These are phyloP conservation scores for Macrosiphum euphorbiae DNA, from an alignment of 2,888 invertebrate genomes.

Conservation along the genomic window DNA sequence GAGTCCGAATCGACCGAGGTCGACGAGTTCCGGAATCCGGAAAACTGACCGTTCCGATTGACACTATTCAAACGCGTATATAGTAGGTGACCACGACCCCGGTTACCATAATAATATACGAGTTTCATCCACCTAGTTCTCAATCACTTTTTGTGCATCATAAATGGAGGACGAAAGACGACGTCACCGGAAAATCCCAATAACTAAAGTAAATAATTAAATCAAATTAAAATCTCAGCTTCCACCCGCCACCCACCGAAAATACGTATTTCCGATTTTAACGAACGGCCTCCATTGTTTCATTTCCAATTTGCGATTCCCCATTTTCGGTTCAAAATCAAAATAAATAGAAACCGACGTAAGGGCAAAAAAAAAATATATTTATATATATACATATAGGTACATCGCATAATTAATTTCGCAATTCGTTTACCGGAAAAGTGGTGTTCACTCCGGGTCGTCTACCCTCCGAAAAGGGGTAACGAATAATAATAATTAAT, in stretches of 20 bases:
- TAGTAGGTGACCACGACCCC: too few relatives aligned
- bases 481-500: conserved; percentile 15
- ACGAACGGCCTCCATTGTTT: neutral
- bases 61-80: neutral
- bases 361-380: neutral
- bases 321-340: neutral
- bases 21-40: neutral
- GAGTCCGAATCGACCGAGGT: neutral
- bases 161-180: neutral
- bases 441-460: neutral
- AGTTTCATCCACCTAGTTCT: neutral
- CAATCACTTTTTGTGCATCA: neutral
- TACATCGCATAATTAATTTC: neutral
- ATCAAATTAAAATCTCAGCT: neutral
- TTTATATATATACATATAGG: neutral
- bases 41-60: neutral
- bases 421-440: neutral
- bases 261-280: neutral
- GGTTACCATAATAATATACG: neutral
- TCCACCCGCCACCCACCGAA: neutral
- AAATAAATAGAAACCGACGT: neutral
- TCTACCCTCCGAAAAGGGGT: neutral
- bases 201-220: neutral
- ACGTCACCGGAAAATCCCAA: neutral
- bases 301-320: neutral